These are phyloP conservation scores for Palythoa grandis DNA, from an alignment of 92 coral and sea anemone genomes.

Conservation along the genomic window DNA sequence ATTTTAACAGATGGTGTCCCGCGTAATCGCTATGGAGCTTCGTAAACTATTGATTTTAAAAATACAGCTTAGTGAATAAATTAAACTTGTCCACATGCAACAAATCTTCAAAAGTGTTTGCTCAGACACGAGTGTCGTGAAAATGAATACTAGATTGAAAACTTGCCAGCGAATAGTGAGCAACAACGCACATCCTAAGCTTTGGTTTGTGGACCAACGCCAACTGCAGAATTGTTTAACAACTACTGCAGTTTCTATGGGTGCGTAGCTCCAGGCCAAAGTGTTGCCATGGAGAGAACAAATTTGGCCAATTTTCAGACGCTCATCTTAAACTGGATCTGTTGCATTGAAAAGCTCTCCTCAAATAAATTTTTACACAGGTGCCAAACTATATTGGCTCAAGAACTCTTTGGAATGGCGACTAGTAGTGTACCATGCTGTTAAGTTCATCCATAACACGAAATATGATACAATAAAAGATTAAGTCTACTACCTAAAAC, in stretches of 20 bases:
- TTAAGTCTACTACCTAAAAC: not conserved
- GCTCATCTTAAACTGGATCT: not conserved
- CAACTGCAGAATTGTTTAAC: not conserved
- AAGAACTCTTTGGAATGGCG: not conserved
- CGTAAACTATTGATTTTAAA: not conserved
- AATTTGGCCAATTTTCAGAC: not conserved
- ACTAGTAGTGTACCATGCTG: not conserved
- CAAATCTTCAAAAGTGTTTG: constrained; percentile 11
- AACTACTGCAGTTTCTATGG: not conserved
- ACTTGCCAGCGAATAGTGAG: not conserved
- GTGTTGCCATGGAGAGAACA: constrained; percentile 5
- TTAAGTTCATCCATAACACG: not conserved
- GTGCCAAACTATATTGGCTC: not conserved
- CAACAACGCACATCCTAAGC: not conserved
- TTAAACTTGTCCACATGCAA: not conserved
- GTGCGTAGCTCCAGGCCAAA: not conserved
- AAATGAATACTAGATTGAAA: not conserved
- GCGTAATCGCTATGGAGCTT: not conserved
- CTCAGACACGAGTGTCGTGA: not conserved
- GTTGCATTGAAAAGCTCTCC: not conserved
- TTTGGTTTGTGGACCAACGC: not conserved
- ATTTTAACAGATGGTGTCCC: constrained; percentile 1
- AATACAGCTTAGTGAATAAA: not conserved
- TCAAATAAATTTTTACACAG: not conserved
- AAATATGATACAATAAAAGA: not conserved